Percentiles rank a stretch among this genome's conserved stretches.
Evolutionary conservation across 2,113 vertebrate genomes (phyloP).

Genomic region (Neodontobutis hainanensis): DNA sequence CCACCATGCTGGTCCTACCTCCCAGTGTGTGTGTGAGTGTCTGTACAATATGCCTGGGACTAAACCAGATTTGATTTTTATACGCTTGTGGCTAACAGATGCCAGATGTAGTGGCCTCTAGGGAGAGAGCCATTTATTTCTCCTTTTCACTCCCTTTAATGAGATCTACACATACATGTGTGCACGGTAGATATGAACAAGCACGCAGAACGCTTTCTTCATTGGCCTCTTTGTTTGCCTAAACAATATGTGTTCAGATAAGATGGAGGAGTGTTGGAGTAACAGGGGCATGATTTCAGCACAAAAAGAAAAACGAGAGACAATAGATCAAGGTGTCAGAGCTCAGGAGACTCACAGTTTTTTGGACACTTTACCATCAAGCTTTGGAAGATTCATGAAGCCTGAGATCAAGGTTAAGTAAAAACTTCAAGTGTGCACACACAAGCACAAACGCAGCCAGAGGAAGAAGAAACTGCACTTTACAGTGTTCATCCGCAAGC

Average conservation of each 20-base stretch:
- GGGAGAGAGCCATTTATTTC: slow-evolving; percentile 63
- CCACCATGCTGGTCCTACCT: slow-evolving; percentile 67
- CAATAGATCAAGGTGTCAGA: slow-evolving; percentile 49
- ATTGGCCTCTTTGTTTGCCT: slow-evolving; percentile 3
- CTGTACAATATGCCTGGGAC: slow-evolving; percentile 53
- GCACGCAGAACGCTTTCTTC: neutral
- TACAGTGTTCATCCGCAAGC: neutral
- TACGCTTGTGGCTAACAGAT: slow-evolving; percentile 74
- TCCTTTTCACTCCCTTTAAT: slow-evolving; percentile 59
- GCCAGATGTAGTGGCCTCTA: slow-evolving; percentile 72
- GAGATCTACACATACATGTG: slow-evolving; percentile 37
- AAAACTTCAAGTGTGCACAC: slow-evolving; percentile 14
- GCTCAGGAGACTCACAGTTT: slow-evolving; percentile 41
- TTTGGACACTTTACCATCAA: slow-evolving; percentile 32
- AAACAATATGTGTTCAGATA: slow-evolving; percentile 31
- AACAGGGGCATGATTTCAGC: slow-evolving; percentile 52
- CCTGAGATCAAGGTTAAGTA: slow-evolving; percentile 34
- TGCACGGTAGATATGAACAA: neutral
- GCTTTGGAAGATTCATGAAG: slow-evolving; percentile 49
- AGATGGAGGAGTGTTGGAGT: slow-evolving; percentile 35
- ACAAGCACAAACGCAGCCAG: slow-evolving; percentile 5
- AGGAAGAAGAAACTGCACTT: neutral
- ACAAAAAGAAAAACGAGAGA: slow-evolving; percentile 50
- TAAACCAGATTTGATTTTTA: slow-evolving; percentile 71
- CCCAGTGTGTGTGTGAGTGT: slow-evolving; percentile 55